Base-by-base conservation (phyloP, 2,113 vertebrate genomes). In the Cheilinus undulatus region DNA sequence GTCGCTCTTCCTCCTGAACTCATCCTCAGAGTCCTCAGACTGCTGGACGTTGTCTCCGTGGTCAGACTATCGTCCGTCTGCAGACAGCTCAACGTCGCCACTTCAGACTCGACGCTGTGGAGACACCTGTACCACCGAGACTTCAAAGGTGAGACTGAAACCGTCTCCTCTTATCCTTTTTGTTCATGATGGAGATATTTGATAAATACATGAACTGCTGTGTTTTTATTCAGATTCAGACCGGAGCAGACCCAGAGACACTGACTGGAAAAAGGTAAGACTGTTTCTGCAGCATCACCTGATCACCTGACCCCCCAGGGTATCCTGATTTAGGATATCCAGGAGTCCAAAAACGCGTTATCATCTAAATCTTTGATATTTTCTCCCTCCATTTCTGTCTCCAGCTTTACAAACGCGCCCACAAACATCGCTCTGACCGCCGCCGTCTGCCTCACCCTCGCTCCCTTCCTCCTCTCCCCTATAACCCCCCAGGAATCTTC, bases 1-100 rank as follows among this genome's bases (percentile, higher is more conserved):
- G 73, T 94, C 0, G 95, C 94, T 14, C 95, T 98, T 32, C 98
- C 98, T 0, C 85, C 95, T 6, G 98, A 99, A 88, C 93, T 99
- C 27, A 94, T 97, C 50, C 93, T 99, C 27, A 86, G 97, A 2
- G 93, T 99, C 59, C 90, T 98, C 50, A 88, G 98, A 0, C 95
- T 98, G 27, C 80, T 99, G 87, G 96, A 98, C 19, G 88, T 95
- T 1, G 68, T 51, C 9, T 95, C 97, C 0, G 84, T 99, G 56
- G 66, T 96, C 7, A 86, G 92, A 7, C 88, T 98, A 10, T 96
- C 97, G 0, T 83, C 93, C 0, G 94, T 95, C 80, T 96, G 94
- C 82, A 92, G 68, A 17, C 94, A 94, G 56, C 92, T 99, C 19
- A 84, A 91, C 36, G 36, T 54, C 2, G 85, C 93, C 24, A 91